phyloP scores from a whole-genome alignment of 2,113 vertebrate species.

The Melanocharis versteri region DNA sequence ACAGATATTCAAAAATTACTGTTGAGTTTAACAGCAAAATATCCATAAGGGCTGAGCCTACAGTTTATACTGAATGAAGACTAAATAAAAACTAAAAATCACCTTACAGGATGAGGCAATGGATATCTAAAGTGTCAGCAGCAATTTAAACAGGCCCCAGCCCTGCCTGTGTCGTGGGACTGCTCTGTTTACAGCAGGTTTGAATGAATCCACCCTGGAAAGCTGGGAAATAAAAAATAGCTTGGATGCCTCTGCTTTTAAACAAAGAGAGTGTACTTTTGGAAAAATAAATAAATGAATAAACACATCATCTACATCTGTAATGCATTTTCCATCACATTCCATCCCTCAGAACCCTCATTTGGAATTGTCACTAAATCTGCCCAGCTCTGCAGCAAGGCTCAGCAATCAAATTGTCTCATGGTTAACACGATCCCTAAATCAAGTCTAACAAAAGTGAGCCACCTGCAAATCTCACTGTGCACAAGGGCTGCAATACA shows the following conservation, averaged over 20 bases:
- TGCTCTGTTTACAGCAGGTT: neutral
- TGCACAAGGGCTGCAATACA: neutral
- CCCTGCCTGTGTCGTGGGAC: neutral
- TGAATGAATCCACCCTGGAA: neutral
- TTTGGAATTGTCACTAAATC: neutral
- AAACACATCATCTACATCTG: neutral
- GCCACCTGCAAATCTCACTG: neutral
- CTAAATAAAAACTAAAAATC: neutral
- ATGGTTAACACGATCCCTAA: neutral
- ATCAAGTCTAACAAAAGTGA: neutral
- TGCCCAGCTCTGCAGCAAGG: neutral
- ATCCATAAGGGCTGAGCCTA: neutral
- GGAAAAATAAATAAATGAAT: neutral
- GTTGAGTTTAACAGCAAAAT: neutral
- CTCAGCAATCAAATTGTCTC: neutral
- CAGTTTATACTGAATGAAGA: neutral
- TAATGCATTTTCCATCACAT: neutral
- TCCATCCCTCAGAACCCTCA: neutral
- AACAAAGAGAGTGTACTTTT: neutral
- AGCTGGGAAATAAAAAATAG: neutral
- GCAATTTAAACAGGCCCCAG: neutral
- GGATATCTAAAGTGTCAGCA: neutral
- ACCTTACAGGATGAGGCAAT: neutral
- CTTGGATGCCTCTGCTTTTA: neutral
- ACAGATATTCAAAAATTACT: neutral